Evolutionary conservation across 2,888 invertebrate species (phyloP), one percentile per base, ranked within the genome.

Genomic region (Harmothoe impar): DNA sequence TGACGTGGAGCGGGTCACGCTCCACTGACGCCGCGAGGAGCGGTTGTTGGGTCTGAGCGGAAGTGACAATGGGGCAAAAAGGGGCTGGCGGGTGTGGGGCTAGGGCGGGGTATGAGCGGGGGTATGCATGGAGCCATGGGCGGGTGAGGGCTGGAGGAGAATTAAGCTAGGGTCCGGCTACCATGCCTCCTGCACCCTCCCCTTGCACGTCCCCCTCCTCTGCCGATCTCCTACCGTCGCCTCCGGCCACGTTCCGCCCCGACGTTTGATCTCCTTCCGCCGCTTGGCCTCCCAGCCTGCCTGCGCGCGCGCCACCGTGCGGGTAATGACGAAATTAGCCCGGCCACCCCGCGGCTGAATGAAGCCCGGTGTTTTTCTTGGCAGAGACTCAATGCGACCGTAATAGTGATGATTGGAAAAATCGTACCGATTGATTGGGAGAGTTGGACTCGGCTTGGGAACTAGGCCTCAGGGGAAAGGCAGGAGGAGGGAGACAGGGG

Each of bases 241-340:
- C 78, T 78, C 23, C 52, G 86, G 86, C 54, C 43, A 84, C 43
- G n/a, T 23, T 51, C 17, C 84, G 54, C 86, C 86, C 86, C 56
- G 56, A n/a, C 86, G 86, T 86, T 86, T 86, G 86, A 86, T 86
- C 86, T 86, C 31, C 56, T 86, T 86, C 52, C 86, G 54, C 86
- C 54, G 56, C 25, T 54, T 86, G 52, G 31, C 84, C 52, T 25
- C 29, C 29, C 52, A 25, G 86, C 20, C 86, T 23, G 54, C 31
- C 52, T 17, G 31, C 86, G 56, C 86, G 54, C 86, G 54, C 86
- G 56, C 86, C 86, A 29, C 86, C 56, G 56, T 86, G 54, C 86
- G 54, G 33, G 29, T 86, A 86, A 86, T 86, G 86, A 86, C 56
- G 31, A 54, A 86, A 86, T 56, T 56, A 86, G 86, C 56, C 86